Percentiles rank a stretch among this genome's conserved stretches.
Conservation (phyloP, 2,113 vertebrate species). For the Scomber japonicus region DNA sequence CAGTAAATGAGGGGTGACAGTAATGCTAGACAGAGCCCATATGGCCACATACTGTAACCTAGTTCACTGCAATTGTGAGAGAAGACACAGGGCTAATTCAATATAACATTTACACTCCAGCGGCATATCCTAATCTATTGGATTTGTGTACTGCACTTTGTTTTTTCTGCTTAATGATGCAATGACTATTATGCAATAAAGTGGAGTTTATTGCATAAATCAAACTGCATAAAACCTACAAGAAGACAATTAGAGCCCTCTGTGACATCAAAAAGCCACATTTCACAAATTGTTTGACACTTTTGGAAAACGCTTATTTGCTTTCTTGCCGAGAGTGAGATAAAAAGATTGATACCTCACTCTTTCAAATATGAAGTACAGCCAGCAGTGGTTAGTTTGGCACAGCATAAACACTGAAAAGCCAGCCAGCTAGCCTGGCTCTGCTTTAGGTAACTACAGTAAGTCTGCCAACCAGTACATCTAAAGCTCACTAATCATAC, state of each 20-base stretch:
- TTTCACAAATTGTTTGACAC: not conserved
- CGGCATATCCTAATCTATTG: slow-evolving; percentile 41
- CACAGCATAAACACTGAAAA: not conserved
- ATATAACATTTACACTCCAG: slow-evolving; percentile 53
- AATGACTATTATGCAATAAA: slow-evolving; percentile 22
- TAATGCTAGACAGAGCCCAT: slow-evolving; percentile 75
- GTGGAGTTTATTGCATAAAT: slow-evolving; percentile 19
- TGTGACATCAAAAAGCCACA: not conserved
- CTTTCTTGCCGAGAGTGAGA: not conserved
- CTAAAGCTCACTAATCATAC: not conserved
- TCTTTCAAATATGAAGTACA: not conserved
- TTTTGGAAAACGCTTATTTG: not conserved
- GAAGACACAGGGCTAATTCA: slow-evolving; percentile 63
- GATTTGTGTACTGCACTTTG: slow-evolving; percentile 42
- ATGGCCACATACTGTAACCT: slow-evolving; percentile 70
- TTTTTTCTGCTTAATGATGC: slow-evolving; percentile 40
- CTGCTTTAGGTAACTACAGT: too few species aligned
- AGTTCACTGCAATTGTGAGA: slow-evolving; percentile 27
- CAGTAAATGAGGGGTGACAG: slow-evolving; percentile 77
- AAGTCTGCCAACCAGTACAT: not conserved
- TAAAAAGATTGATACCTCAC: not conserved
- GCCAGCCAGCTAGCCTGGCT: too few species aligned
- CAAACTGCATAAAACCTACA: slow-evolving; percentile 4
- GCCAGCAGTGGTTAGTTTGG: not conserved
- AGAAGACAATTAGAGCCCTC: not conserved